These are phyloP conservation scores for Drosophila ironensis DNA, from an alignment of 1,140 invertebrate genomes.

Conservation along the genomic window DNA sequence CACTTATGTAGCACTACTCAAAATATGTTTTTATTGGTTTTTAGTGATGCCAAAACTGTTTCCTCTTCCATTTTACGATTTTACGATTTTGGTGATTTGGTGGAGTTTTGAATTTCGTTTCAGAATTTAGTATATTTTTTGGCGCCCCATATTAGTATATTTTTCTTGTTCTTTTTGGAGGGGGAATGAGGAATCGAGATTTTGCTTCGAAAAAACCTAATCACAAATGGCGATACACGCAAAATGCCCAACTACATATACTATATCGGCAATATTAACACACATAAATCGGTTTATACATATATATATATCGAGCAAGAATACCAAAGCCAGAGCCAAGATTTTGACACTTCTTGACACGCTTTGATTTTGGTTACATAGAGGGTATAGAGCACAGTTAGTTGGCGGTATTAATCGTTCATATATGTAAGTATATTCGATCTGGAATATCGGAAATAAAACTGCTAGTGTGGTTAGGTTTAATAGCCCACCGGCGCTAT, in stretches of 20 bases:
- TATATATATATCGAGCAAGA: slow-evolving; percentile 36
- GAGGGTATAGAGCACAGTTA: slow-evolving; percentile 71
- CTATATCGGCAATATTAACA: slow-evolving; percentile 48
- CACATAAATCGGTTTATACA: slow-evolving; percentile 45
- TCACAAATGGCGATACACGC: slow-evolving; percentile 66
- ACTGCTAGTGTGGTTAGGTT: slow-evolving; percentile 34
- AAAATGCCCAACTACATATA: slow-evolving; percentile 52
- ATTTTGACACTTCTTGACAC: no score
- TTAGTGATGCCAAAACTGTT: slow-evolving; percentile 13
- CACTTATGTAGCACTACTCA: slow-evolving; percentile 46
- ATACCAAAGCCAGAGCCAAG: slow-evolving; percentile 23
- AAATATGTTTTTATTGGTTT: slow-evolving; percentile 33
- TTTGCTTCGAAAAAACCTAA: slow-evolving; percentile 57
- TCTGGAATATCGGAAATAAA: slow-evolving; percentile 59
- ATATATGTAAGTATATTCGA: slow-evolving; percentile 27
- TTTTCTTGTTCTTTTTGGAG: slow-evolving; percentile 7
- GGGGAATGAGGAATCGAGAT: slow-evolving; percentile 44
- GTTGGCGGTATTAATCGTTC: slow-evolving; percentile 78
- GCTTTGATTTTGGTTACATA: slow-evolving; percentile 27
- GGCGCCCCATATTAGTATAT: no score
- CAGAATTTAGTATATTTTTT: slow-evolving; percentile 20
- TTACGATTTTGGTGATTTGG: neutral
- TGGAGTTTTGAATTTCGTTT: slow-evolving; percentile 30
- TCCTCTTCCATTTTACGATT: neutral
- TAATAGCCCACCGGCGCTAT: slow-evolving; percentile 50